These are phyloP conservation scores for Enoplosus armatus DNA, from an alignment of 2,797 vertebrate species.

Conservation along the genomic window DNA sequence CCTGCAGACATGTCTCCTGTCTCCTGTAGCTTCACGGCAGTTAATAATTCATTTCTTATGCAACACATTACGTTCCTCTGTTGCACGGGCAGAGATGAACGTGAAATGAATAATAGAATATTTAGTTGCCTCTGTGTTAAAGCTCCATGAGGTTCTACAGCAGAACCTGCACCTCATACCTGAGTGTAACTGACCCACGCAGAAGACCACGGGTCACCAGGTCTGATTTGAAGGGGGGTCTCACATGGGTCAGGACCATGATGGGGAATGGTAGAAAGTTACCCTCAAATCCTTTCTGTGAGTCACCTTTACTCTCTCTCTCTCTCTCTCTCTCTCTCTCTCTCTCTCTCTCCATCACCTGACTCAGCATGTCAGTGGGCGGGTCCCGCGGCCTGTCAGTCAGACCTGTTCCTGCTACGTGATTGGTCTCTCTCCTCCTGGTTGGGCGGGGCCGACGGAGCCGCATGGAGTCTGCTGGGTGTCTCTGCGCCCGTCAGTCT, in stretches of 20 bases:
- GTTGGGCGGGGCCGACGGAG: slow-evolving; percentile 65
- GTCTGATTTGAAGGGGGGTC: neutral
- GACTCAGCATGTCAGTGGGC: slow-evolving; percentile 61
- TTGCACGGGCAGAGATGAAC: neutral
- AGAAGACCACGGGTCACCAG: neutral
- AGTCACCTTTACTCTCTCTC: neutral
- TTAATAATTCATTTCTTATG: neutral
- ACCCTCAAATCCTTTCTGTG: neutral
- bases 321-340: neutral
- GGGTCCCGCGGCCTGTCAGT: slow-evolving; percentile 31
- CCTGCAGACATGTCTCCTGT: too few species aligned
- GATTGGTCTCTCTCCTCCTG: slow-evolving; percentile 66
- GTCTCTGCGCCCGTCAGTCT: slow-evolving; percentile 55
- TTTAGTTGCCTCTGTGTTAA: neutral
- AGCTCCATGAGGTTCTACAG: neutral
- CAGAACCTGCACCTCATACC: neutral
- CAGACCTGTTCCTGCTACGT: neutral
- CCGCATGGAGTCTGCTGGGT: slow-evolving; percentile 75
- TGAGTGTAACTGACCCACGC: neutral
- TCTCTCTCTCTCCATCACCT: slow-evolving; percentile 23
- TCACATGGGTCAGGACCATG: neutral
- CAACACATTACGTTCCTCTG: neutral
- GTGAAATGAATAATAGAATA: neutral
- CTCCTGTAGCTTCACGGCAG: neutral
- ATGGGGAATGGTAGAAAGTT: neutral